Percentiles rank a stretch among this genome's conserved stretches.
Conservation (phyloP, 2,797 vertebrate species). For the Pelochelys cantorii region DNA sequence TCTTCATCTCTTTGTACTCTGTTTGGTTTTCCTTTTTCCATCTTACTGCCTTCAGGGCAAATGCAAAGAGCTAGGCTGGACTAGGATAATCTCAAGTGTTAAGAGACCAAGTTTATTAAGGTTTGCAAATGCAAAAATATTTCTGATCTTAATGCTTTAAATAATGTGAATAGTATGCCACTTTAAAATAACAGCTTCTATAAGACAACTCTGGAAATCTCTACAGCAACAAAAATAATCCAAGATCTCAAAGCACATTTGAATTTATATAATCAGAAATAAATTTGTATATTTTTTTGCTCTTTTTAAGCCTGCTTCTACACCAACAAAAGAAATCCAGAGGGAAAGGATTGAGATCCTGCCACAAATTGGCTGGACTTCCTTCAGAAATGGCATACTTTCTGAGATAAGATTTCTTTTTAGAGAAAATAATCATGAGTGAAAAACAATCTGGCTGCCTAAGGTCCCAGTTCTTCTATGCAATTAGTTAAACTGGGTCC, state of each 20-base stretch:
- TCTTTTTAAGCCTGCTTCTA: rapidly evolving
- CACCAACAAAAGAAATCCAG: not conserved
- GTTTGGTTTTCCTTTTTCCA: constrained; percentile 47
- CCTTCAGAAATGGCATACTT: rapidly evolving
- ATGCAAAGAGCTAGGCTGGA: not conserved
- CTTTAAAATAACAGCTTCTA: not conserved
- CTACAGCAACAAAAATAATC: not conserved
- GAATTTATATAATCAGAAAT: not conserved
- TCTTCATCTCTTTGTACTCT: not conserved
- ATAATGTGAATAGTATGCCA: not conserved
- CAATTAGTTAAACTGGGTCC: not conserved
- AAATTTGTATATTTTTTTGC: not conserved
- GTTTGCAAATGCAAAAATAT: constrained; percentile 43
- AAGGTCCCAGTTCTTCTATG: not conserved
- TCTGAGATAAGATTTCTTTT: not conserved
- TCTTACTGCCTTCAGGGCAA: constrained; percentile 62
- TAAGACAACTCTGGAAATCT: not conserved
- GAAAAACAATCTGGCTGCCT: too few species aligned
- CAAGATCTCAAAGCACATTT: not conserved
- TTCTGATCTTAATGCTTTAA: not conserved
- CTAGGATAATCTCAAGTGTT: not conserved
- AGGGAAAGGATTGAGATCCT: not conserved
- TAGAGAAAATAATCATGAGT: not conserved
- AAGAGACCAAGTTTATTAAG: not conserved
- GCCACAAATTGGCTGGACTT: not conserved